Percentiles rank a stretch among this genome's conserved stretches.
phyloP scores from a whole-genome alignment of 1,140 invertebrate species.

The Brachionus calyciflorus region DNA sequence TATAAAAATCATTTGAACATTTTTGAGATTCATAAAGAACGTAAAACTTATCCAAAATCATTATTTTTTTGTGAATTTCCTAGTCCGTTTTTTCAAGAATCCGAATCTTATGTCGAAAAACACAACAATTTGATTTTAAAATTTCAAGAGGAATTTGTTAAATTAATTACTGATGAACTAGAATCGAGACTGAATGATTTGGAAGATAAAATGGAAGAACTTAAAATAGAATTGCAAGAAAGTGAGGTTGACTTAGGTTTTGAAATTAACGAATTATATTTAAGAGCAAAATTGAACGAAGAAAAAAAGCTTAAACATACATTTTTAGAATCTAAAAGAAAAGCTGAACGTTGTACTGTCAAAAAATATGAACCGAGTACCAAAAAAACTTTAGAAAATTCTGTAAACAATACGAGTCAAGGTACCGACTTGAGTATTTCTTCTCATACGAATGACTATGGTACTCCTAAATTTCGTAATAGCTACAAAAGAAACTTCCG shows the following conservation, averaged over 20 bases:
- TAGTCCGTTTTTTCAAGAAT: neutral
- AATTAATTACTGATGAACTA: neutral
- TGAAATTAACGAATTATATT: neutral
- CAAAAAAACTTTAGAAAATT: neutral
- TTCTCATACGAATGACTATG: neutral
- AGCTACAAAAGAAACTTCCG: neutral
- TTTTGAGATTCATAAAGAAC: neutral
- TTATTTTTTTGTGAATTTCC: slow-evolving; percentile 19
- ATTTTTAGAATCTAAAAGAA: neutral
- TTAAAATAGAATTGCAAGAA: slow-evolving; percentile 4
- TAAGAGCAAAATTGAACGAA: neutral
- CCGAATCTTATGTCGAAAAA: neutral
- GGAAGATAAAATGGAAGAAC: neutral
- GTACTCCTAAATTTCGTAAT: neutral
- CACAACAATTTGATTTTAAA: slow-evolving; percentile 1
- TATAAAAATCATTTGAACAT: slow-evolving; percentile 12
- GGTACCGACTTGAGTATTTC: no score
- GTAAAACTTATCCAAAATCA: neutral
- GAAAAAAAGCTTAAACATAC: neutral
- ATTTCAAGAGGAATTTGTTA: neutral
- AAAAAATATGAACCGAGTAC: neutral
- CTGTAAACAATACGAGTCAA: no score
- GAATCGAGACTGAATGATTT: neutral
- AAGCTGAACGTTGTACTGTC: neutral
- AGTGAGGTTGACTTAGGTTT: neutral